Evolutionary conservation across 2,888 invertebrate genomes (phyloP).

Genomic region (Allygus modestus): DNA sequence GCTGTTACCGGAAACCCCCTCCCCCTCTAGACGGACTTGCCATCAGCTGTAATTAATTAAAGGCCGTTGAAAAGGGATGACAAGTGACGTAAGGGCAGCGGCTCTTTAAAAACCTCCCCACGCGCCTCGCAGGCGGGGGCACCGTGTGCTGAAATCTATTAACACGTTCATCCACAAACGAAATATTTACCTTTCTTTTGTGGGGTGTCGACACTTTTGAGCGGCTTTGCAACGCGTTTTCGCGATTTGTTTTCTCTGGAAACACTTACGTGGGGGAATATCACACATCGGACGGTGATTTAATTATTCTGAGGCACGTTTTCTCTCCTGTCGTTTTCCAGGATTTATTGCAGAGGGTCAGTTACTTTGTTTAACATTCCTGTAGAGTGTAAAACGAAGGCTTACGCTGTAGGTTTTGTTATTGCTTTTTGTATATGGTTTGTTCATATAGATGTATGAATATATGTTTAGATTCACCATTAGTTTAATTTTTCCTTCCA

Average conservation of each 20-base stretch:
- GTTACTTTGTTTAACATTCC: slow-evolving; percentile 10
- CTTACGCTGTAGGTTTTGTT: too few relatives aligned
- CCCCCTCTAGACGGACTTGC: slow-evolving; percentile 57
- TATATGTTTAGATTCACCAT: too few relatives aligned
- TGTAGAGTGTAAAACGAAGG: not conserved
- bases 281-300: slow-evolving; percentile 41
- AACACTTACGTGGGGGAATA: slow-evolving; percentile 19
- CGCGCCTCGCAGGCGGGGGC: not conserved
- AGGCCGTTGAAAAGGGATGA: slow-evolving; percentile 65
- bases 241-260: slow-evolving; percentile 46
- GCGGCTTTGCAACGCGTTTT: slow-evolving; percentile 39
- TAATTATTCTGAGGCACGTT: slow-evolving; percentile 47
- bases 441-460: too few relatives aligned
- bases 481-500: too few relatives aligned
- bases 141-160: slow-evolving; percentile 43
- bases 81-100: slow-evolving; percentile 61
- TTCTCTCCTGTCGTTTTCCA: not conserved
- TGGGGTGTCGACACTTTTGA: slow-evolving; percentile 21
- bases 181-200: slow-evolving; percentile 57
- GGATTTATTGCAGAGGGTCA: slow-evolving; percentile 20
- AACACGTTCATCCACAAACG: slow-evolving; percentile 45
- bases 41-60: slow-evolving; percentile 64
- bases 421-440: too few relatives aligned
- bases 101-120: slow-evolving; percentile 56
- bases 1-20: slow-evolving; percentile 62